A percentile compares a stretch with the other conserved stretches of the same genome.
Evolutionary conservation across 2,888 invertebrate species (phyloP).

Genomic region (Cacoxenus indagator): DNA sequence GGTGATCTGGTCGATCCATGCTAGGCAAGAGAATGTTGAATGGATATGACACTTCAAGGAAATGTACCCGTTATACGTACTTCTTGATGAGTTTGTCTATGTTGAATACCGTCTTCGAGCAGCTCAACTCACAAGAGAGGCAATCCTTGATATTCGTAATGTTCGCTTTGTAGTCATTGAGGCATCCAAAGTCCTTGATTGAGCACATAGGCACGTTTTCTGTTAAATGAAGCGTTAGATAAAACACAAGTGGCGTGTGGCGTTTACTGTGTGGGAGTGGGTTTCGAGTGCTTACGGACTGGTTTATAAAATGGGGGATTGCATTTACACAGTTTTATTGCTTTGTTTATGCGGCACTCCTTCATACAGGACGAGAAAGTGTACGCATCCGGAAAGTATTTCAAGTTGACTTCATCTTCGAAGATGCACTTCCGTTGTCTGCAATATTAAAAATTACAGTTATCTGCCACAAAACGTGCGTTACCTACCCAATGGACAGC

Average conservation of each 20-base stretch:
- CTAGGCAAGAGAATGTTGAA: constrained; percentile 25
- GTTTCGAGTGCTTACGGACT: constrained; percentile 71
- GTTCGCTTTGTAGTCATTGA: constrained; percentile 72
- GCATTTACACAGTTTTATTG: constrained; percentile 77
- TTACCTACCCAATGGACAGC: constrained; percentile 71
- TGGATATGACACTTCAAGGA: neutral
- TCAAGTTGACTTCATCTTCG: constrained; percentile 76
- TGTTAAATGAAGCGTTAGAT: constrained; percentile 25
- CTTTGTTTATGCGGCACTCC: constrained; percentile 79
- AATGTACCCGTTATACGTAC: constrained; percentile 66
- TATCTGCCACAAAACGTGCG: neutral
- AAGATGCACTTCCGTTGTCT: constrained; percentile 82
- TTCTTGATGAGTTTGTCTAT: constrained; percentile 80
- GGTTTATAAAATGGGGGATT: constrained; percentile 80
- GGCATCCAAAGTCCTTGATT: constrained; percentile 75
- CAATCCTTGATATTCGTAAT: constrained; percentile 77
- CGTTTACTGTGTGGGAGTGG: neutral
- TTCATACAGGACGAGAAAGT: constrained; percentile 82
- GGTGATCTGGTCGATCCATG: constrained; percentile 44
- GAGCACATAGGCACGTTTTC: constrained; percentile 73
- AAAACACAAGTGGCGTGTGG: neutral
- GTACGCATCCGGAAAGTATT: constrained; percentile 74
- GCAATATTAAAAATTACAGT: constrained; percentile 15
- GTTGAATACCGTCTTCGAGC: constrained; percentile 82
- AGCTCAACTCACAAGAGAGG: constrained; percentile 78